These are phyloP conservation scores for Protophormia terraenovae DNA, from an alignment of 2,888 invertebrate species.

Conservation along the genomic window DNA sequence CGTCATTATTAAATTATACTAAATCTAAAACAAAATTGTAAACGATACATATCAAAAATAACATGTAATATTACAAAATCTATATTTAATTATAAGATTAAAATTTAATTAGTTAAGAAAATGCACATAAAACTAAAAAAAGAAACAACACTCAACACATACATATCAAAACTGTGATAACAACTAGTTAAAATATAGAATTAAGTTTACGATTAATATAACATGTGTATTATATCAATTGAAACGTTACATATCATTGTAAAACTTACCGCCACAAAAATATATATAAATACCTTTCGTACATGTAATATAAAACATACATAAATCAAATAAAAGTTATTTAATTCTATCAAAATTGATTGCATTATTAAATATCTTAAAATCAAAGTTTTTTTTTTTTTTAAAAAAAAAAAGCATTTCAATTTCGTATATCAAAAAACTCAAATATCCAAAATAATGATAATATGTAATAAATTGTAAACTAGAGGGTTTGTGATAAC, in stretches of 20 bases:
- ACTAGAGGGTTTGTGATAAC: too few species aligned
- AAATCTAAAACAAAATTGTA: conserved; percentile 22
- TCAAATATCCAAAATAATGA: too few species aligned
- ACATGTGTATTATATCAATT: conserved; percentile 10
- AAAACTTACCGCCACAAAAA: conserved; percentile 13
- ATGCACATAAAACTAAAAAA: conserved; percentile 3
- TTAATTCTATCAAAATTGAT: background rate
- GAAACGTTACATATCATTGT: conserved; percentile 57
- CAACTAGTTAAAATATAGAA: conserved; percentile 59
- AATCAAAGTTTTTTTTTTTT: too few species aligned
- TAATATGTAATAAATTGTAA: too few species aligned
- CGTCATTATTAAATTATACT: background rate
- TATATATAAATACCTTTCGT: background rate
- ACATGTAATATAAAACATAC: background rate
- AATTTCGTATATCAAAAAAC: too few species aligned
- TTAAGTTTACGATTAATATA: conserved; percentile 33
- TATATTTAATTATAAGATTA: conserved; percentile 1
- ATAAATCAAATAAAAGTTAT: background rate
- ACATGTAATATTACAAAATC: conserved; percentile 37
- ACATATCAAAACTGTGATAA: conserved; percentile 69
- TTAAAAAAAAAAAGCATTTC: too few species aligned
- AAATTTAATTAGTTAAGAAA: conserved; percentile 16
- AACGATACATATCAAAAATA: conserved; percentile 68
- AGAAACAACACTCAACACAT: background rate
- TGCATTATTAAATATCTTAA: background rate